Conservation (phyloP, 2,113 vertebrate species). For the Osmerus mordax region DNA sequence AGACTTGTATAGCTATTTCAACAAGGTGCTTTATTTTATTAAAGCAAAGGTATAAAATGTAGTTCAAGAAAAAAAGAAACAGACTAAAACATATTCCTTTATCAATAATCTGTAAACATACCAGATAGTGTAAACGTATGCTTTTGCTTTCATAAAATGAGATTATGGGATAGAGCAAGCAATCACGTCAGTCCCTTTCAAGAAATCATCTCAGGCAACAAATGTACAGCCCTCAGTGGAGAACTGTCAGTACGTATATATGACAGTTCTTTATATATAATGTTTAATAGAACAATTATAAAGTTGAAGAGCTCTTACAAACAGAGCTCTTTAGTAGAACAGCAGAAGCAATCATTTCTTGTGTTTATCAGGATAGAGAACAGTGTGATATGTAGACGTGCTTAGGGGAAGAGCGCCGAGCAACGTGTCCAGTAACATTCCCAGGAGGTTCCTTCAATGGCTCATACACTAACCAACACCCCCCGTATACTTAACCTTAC, state of each 20-base stretch:
- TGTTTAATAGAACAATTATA: conserved; percentile 31
- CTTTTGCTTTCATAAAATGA: conserved; percentile 41
- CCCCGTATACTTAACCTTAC: conserved; percentile 16
- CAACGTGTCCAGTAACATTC: conserved; percentile 7
- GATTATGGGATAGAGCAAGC: conserved; percentile 21
- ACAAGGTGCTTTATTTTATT: conserved; percentile 70
- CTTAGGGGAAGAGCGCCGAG: background rate
- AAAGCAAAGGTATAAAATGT: conserved; percentile 65
- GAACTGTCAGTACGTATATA: conserved; percentile 39
- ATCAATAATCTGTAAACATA: conserved; percentile 63
- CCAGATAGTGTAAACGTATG: conserved; percentile 62
- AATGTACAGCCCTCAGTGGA: conserved; percentile 28
- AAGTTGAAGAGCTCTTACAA: conserved; percentile 54
- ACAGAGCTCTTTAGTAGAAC: conserved; percentile 48
- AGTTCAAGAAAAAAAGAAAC: conserved; percentile 59
- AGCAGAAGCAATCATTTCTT: conserved; percentile 15
- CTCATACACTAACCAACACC: conserved; percentile 1
- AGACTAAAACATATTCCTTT: conserved; percentile 39
- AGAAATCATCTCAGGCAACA: conserved; percentile 40
- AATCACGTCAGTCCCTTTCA: conserved; percentile 38
- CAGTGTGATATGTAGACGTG: no score
- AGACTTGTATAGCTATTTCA: conserved; percentile 60
- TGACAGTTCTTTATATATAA: conserved; percentile 18
- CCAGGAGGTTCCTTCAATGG: background rate
- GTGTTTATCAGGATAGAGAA: no score